phyloP scores from a whole-genome alignment of 2,797 vertebrate species.

The Enteromius viviparus region DNA sequence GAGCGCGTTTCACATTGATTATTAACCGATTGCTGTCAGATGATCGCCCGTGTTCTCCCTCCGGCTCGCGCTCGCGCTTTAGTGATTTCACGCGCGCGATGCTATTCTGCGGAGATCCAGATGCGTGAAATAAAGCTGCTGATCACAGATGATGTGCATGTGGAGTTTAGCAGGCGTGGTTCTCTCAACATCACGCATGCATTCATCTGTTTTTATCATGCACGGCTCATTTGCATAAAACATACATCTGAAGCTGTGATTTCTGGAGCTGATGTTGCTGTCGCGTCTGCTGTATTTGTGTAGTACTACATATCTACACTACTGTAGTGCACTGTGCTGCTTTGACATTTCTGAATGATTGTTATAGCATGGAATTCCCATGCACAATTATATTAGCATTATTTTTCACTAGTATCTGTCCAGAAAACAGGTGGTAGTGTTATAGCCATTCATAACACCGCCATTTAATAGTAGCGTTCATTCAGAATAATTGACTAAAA shows the following conservation, averaged over 20 bases:
- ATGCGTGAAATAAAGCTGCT: not conserved
- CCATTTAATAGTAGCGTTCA: not conserved
- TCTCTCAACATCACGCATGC: not conserved
- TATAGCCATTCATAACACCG: not conserved
- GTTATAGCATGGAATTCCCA: not conserved
- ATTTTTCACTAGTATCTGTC: too few relatives aligned
- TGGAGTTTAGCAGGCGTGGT: not conserved
- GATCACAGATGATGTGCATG: constrained; percentile 4
- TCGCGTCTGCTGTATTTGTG: not conserved
- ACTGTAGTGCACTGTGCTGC: not conserved
- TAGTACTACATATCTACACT: too few relatives aligned
- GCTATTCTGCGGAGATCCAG: not conserved
- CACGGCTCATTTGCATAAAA: not conserved
- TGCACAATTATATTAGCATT: not conserved
- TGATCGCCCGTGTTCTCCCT: not conserved
- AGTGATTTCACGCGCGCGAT: not conserved
- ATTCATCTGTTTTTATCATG: not conserved
- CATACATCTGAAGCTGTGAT: not conserved
- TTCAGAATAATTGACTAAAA: not conserved
- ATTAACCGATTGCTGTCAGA: not conserved
- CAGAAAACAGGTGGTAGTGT: not conserved
- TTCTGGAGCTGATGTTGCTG: not conserved
- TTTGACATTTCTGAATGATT: not conserved
- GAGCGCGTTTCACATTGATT: not conserved
- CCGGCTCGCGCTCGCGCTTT: not conserved